These are phyloP conservation scores for Neoarius graeffei DNA, from an alignment of 2,113 vertebrate genomes.

Conservation along the genomic window DNA sequence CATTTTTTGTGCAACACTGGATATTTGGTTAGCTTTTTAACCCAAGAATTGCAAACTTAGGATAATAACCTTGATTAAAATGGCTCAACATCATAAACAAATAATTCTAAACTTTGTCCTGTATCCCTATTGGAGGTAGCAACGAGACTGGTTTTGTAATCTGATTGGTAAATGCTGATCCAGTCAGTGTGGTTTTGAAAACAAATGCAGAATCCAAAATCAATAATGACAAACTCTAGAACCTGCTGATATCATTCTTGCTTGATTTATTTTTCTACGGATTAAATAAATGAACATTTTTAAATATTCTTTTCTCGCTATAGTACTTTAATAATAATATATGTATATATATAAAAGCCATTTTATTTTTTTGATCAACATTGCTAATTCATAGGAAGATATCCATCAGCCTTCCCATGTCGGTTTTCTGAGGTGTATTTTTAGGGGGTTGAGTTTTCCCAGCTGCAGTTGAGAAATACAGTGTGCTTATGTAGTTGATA, in stretches of 20 bases:
- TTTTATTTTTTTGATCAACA: not conserved
- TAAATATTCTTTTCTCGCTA: not conserved
- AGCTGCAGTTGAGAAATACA: not conserved
- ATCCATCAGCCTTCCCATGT: not conserved
- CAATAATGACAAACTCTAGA: slow-evolving; percentile 6
- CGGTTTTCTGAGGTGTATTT: not conserved
- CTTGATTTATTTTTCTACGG: not conserved
- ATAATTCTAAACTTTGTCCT: slow-evolving; percentile 43
- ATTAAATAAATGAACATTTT: not conserved
- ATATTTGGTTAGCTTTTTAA: not conserved
- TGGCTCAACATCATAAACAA: slow-evolving; percentile 9
- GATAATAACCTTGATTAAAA: slow-evolving; percentile 18
- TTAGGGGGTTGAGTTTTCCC: not conserved
- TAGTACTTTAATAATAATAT: not conserved
- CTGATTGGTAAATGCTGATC: slow-evolving; percentile 37
- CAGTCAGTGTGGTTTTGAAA: slow-evolving; percentile 14
- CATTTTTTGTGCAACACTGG: not conserved
- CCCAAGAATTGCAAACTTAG: not conserved
- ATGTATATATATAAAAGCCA: too few relatives aligned
- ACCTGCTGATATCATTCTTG: not conserved
- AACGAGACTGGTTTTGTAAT: slow-evolving; percentile 20
- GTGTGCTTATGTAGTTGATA: not conserved
- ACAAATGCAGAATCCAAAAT: slow-evolving; percentile 43
- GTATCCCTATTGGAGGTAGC: not conserved
- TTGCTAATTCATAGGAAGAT: too few relatives aligned